Evolutionary conservation across 2,888 invertebrate species (phyloP).

Genomic region (Dicranocentrus wangi): DNA sequence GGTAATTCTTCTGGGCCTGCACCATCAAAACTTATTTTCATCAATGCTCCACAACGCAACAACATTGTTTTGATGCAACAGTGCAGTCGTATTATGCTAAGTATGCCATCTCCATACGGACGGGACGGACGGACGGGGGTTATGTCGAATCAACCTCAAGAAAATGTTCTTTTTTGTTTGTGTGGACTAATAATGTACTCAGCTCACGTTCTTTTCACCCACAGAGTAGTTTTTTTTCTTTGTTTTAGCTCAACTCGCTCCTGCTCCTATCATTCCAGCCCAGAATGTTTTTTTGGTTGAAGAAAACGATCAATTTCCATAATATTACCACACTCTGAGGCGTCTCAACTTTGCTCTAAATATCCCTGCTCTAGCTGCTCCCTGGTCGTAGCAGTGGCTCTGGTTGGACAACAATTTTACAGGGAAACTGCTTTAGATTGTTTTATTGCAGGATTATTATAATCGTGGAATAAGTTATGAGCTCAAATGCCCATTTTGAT

Average conservation of each 20-base stretch:
- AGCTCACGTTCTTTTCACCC: conserved; percentile 60
- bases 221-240: conserved; percentile 31
- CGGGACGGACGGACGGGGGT: too few relatives aligned
- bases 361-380: conserved; percentile 1
- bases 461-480: conserved; percentile 31
- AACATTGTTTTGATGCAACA: conserved; percentile 35
- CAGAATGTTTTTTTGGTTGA: conserved; percentile 27
- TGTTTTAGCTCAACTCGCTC: neutral
- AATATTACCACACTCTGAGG: conserved; percentile 38
- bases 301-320: conserved; percentile 61
- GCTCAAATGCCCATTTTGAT: neutral
- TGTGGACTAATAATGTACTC: conserved; percentile 58
- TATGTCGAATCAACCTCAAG: too few relatives aligned
- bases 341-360: conserved; percentile 34
- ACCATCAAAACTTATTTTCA: conserved; percentile 49
- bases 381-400: conserved; percentile 1
- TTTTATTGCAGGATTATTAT: conserved; percentile 60
- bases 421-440: conserved; percentile 43
- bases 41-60: conserved; percentile 33
- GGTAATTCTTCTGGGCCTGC: neutral
- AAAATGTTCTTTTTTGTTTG: too few relatives aligned
- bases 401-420: conserved; percentile 28
- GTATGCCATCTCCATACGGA: conserved; percentile 22
- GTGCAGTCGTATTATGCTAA: conserved; percentile 33
- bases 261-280: conserved; percentile 44